Conservation (phyloP, 2,888 invertebrate genomes). For the Agrilus cyanescens region DNA sequence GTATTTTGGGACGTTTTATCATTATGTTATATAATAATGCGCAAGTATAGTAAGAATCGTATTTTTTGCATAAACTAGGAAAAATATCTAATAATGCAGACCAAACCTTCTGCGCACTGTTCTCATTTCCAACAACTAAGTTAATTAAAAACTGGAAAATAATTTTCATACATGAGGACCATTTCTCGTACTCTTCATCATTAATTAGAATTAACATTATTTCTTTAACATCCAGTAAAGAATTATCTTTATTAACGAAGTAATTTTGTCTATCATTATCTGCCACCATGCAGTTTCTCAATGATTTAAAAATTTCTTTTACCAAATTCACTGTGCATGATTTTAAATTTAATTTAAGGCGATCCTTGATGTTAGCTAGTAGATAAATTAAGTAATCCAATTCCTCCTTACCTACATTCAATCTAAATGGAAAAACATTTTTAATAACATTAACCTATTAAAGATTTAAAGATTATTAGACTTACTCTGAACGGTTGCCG, state of each 20-base stretch:
- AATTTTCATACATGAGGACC: constrained; percentile 14
- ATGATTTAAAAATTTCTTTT: constrained; percentile 11
- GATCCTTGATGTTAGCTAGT: too few relatives aligned
- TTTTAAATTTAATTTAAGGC: too few relatives aligned
- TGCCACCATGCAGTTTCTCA: constrained; percentile 16
- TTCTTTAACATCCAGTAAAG: constrained; percentile 10
- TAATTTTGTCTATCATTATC: constrained; percentile 14
- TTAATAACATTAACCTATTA: too few relatives aligned
- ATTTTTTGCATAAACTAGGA: constrained; percentile 8
- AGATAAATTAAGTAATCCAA: too few relatives aligned
- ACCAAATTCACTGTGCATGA: not conserved
- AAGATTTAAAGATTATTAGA: too few relatives aligned
- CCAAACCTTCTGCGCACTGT: constrained; percentile 13
- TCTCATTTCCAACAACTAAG: constrained; percentile 14
- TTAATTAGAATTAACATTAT: constrained; percentile 4
- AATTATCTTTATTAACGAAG: constrained; percentile 10
- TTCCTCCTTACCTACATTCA: too few relatives aligned
- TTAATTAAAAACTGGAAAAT: constrained; percentile 18
- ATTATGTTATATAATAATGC: constrained; percentile 18
- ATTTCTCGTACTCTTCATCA: not conserved
- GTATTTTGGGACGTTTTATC: constrained; percentile 5
- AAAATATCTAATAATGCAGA: constrained; percentile 10
- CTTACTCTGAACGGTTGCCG: too few relatives aligned
- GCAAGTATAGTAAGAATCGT: constrained; percentile 13
- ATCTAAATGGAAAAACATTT: too few relatives aligned